Evolutionary conservation across 2,113 vertebrate species (phyloP).

Genomic region (Rhynchopsitta pachyrhyncha): DNA sequence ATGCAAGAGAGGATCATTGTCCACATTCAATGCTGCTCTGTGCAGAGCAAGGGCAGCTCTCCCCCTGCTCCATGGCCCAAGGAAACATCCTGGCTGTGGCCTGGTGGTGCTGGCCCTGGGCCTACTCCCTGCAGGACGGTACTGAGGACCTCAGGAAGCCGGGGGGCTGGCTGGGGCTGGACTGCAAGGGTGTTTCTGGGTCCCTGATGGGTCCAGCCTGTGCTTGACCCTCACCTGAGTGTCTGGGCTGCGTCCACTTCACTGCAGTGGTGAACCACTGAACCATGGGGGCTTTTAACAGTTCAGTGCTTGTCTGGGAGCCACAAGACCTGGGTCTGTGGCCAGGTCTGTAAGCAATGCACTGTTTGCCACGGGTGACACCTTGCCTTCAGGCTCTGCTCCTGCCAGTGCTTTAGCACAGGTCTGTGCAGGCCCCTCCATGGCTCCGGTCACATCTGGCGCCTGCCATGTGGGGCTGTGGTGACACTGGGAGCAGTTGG

Average conservation of each 20-base stretch:
- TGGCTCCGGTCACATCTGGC: neutral
- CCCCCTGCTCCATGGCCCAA: neutral
- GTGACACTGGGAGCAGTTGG: neutral
- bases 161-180: fast-evolving
- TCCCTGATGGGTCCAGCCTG: neutral
- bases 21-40: neutral
- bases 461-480: neutral
- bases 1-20: neutral
- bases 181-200: neutral
- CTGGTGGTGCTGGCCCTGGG: neutral
- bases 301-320: neutral
- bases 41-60: neutral
- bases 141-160: fast-evolving
- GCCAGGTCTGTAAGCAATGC: neutral
- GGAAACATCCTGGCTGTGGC: fast-evolving
- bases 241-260: neutral
- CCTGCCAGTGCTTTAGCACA: neutral
- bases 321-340: neutral
- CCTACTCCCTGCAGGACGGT: fast-evolving
- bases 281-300: neutral
- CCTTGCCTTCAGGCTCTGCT: neutral
- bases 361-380: fast-evolving
- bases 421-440: fast-evolving
- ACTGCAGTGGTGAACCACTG: neutral
- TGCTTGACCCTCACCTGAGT: neutral